Base-by-base conservation (phyloP, 2,888 invertebrate species). In the Deilephila porcellus region DNA sequence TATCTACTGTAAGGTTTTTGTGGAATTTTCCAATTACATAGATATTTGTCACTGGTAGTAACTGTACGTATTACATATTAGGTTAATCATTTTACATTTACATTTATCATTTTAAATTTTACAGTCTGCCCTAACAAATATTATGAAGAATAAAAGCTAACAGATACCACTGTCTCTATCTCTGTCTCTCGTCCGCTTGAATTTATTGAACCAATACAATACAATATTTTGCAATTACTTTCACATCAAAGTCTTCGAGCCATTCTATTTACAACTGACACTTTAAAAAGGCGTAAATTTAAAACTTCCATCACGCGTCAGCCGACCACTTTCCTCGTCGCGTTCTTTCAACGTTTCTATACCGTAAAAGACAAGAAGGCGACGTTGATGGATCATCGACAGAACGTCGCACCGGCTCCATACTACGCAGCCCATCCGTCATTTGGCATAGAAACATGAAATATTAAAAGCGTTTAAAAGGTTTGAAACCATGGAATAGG, bases 341-440 rank as follows among this genome's bases (percentile, higher is more conserved):
- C 78, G 70, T 73, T 71, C 74, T 63, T 75, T 79, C 79, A 71
- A 80, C 80, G 76, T 80, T 81, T 77, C 77, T 76, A 76, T 76
- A 76, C 78, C 75, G 78, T 75, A 74, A n/a, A 81, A 82, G 80
- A 82, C 80, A 82, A 81, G 80, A 82, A 84, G 82, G 76, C 86
- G 90, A 88, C 90, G 85, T 85, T 90, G 90, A 91, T 88, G 81
- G 86, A 90, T 90, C 84, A 87, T 88, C 86, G 84, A 83, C 86
- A 83, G 82, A 75, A 79, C 80, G 81, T 80, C 82, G 78, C 81
- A 81, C 83, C 81, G 79, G 80, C 84, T 81, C 79, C 81, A 82
- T 79, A 77, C 79, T 71, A 77, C 77, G 76, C 25, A 52, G 45
- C 67, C 45, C 72, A 77, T 79, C 79, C 73, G 75, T 81, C 83